Percentiles rank a stretch among this genome's conserved stretches.
Conservation (phyloP, 2,797 vertebrate genomes). For the Falco peregrinus region DNA sequence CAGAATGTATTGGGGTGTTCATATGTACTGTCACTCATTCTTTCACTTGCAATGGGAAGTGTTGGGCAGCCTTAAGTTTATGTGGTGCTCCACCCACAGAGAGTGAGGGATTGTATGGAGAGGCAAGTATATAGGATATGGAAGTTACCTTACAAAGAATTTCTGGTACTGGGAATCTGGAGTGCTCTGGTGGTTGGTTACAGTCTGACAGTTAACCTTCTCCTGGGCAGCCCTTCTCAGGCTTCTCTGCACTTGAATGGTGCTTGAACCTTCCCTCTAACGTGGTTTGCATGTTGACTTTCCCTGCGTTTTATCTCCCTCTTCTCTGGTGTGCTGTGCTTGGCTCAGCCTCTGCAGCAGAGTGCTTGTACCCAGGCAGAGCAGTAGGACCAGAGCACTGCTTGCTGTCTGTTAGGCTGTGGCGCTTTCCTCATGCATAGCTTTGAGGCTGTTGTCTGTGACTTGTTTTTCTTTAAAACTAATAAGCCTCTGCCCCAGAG, state of each 20-base stretch:
- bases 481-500: neutral
- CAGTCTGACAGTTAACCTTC: neutral
- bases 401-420: neutral
- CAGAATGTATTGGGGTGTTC: rapidly evolving
- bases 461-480: neutral
- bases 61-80: neutral
- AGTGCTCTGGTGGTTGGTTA: neutral
- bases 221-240: neutral
- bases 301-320: neutral
- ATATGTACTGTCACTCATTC: neutral
- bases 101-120: neutral
- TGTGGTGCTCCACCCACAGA: neutral
- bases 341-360: neutral
- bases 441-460: neutral
- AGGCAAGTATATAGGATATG: too few relatives aligned
- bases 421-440: neutral
- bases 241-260: neutral
- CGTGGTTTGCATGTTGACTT: neutral
- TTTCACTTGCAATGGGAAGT: neutral
- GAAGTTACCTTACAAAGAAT: neutral
- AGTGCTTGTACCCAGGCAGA: rapidly evolving
- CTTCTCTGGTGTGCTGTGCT: neutral
- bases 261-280: neutral
- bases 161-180: neutral
- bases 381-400: neutral